Evolutionary conservation across 2,113 vertebrate genomes (phyloP), one percentile per base, ranked within the genome.

Genomic region (Pelecanus crispus): DNA sequence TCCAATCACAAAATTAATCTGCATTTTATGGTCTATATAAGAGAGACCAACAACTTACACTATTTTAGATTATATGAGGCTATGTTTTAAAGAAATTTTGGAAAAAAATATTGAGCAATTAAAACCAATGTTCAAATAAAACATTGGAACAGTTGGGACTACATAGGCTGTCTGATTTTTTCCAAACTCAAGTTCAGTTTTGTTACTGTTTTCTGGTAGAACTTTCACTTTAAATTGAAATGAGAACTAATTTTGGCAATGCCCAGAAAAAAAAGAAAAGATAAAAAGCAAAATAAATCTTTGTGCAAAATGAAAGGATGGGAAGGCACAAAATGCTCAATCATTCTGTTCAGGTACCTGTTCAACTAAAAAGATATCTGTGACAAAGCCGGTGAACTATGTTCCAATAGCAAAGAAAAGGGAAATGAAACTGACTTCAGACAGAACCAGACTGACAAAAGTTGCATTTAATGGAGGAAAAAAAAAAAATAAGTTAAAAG

Each of bases 1-100:
- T 71, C 50, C 59, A 92, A 50, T 94, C 86, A 84, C 42, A 84
- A 75, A 89, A 91, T 84, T 84, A 89, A 67, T 91, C 56, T 92
- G 14, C 61, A 79, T 86, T 94, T 91, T 85, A 72, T 61, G 29
- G 17, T 80, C 29, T 73, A 7, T 68, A 44, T 44, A 84, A 92
- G 47, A 67, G n/a, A 81, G 17, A 78, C 7, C 22, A 84, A 67
- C 2, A 67, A 31, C 8, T 94, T 79, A 38, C 3, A 28, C 2
- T 53, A 16, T 89, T 80, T 74, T 66, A 81, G 38, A 63, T 74
- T 2, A 55, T n/a, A 50, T 40, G 62, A 77, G 20, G 6, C 4
- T 53, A 3, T 42, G 14, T 70, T 94, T 68, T 91, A 62, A 81
- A 50, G 16, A 78, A 62, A 40, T 55, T 67, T 77, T 80, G 20